phyloP scores from a whole-genome alignment of 1,140 invertebrate genomes.

The Drosophila paulistorum region DNA sequence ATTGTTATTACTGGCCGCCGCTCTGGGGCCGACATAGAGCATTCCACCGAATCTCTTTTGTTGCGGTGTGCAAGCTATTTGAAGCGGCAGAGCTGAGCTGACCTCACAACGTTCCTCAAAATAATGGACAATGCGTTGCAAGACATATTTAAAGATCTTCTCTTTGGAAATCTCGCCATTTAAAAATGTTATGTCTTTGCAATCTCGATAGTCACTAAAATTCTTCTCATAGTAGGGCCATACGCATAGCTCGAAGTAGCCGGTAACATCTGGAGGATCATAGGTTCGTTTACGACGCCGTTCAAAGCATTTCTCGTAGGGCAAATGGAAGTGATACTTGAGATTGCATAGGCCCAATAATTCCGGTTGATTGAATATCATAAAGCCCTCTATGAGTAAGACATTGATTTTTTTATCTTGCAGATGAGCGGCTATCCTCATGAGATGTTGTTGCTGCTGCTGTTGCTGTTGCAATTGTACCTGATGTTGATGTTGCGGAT shows the following conservation, averaged over 20 bases:
- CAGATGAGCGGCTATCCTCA: conserved; percentile 64
- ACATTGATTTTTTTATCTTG: conserved; percentile 84
- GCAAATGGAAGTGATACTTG: conserved; percentile 89
- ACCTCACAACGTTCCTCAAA: conserved; percentile 76
- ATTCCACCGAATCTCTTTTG: conserved; percentile 69
- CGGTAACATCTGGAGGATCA: conserved; percentile 90
- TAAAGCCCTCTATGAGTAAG: conserved; percentile 90
- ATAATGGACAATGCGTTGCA: conserved; percentile 75
- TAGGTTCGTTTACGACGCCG: conserved; percentile 87
- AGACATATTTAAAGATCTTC: conserved; percentile 77
- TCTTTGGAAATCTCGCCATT: conserved; percentile 78
- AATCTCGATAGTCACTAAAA: conserved; percentile 72
- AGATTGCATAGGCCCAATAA: conserved; percentile 87
- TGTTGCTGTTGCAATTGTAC: conserved; percentile 45
- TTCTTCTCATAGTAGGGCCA: conserved; percentile 88
- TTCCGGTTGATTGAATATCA: conserved; percentile 88
- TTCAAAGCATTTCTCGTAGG: conserved; percentile 86
- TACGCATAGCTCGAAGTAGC: conserved; percentile 90
- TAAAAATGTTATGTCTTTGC: conserved; percentile 77
- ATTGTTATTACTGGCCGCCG: conserved; percentile 47
- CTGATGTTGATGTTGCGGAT: conserved; percentile 22
- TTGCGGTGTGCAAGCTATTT: conserved; percentile 66
- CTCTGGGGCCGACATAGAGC: conserved; percentile 56
- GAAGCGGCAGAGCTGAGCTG: conserved; percentile 34
- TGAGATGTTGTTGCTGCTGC: conserved; percentile 54